Evolutionary conservation across 2,888 invertebrate species (phyloP).

Genomic region (Chymomyza amoena): DNA sequence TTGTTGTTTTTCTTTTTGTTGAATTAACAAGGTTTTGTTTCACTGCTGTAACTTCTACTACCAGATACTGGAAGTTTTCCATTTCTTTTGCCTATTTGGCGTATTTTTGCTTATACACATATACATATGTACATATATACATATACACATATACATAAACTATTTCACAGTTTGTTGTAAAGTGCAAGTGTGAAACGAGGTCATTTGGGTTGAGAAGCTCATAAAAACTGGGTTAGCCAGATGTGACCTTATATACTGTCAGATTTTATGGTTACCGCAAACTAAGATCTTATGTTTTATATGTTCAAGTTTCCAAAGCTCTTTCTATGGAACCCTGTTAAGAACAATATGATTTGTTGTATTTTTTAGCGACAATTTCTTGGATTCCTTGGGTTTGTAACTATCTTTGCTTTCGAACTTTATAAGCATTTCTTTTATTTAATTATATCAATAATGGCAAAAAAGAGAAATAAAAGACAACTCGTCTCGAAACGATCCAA

Average conservation of each 20-base stretch:
- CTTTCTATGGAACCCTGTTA: no score
- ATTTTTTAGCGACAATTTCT: no score
- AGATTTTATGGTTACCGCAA: not conserved
- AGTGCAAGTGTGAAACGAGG: not conserved
- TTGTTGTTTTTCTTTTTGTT: conserved; percentile 15
- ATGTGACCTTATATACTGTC: not conserved
- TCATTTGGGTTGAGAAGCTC: not conserved
- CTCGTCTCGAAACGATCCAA: no score
- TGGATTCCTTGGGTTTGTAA: no score
- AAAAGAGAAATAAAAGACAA: no score
- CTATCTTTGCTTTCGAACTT: no score
- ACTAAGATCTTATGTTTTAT: not conserved
- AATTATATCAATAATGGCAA: no score
- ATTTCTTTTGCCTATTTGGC: conserved; percentile 14
- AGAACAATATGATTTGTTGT: no score
- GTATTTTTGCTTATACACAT: not conserved
- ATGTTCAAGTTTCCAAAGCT: no score
- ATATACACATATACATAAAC: not conserved
- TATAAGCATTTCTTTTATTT: no score
- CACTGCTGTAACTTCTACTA: conserved; percentile 15
- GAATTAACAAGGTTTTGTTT: conserved; percentile 21
- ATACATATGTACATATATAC: not conserved
- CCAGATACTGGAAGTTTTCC: conserved; percentile 25
- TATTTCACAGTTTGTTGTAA: not conserved
- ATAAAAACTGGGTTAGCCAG: not conserved